Evolutionary conservation across 2,797 vertebrate genomes (phyloP).

Genomic region (Hephaestus fuliginosus): DNA sequence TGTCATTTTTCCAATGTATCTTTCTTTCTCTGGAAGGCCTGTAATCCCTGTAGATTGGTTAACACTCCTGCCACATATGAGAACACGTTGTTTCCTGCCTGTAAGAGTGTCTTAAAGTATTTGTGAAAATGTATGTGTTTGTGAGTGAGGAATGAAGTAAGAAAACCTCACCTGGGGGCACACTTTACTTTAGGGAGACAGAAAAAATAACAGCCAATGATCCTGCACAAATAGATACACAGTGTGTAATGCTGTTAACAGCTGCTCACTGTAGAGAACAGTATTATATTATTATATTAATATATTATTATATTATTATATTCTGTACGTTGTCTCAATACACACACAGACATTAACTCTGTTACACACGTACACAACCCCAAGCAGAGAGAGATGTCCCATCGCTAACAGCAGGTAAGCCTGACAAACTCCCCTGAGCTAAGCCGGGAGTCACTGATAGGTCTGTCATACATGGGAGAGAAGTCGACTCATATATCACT

Average conservation of each 20-base stretch:
- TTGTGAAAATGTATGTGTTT: slow-evolving; percentile 30
- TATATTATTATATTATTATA: too few species aligned
- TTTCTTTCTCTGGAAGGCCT: slow-evolving; percentile 32
- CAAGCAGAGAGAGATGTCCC: slow-evolving; percentile 40
- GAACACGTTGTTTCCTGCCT: slow-evolving; percentile 58
- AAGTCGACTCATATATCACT: slow-evolving; percentile 49
- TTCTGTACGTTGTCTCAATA: background rate
- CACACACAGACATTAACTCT: slow-evolving; percentile 9
- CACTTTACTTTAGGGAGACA: slow-evolving; percentile 41
- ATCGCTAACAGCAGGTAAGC: slow-evolving; percentile 52
- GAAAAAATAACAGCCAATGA: slow-evolving; percentile 35
- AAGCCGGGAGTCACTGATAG: slow-evolving; percentile 45
- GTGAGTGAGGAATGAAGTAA: slow-evolving; percentile 52
- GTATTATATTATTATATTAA: too few species aligned
- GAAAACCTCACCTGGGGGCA: slow-evolving; percentile 60
- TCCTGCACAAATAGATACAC: slow-evolving; percentile 26
- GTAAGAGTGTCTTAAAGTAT: slow-evolving; percentile 15
- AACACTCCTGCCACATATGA: slow-evolving; percentile 43
- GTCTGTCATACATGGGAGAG: slow-evolving; percentile 46
- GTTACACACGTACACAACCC: slow-evolving; percentile 7
- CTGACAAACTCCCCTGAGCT: slow-evolving; percentile 49
- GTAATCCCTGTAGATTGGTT: slow-evolving; percentile 32
- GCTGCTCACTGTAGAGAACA: slow-evolving; percentile 32
- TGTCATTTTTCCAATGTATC: slow-evolving; percentile 35
- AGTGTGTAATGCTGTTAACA: slow-evolving; percentile 30